Conservation (phyloP, 2,888 invertebrate species). For the Ametastegia equiseti region DNA sequence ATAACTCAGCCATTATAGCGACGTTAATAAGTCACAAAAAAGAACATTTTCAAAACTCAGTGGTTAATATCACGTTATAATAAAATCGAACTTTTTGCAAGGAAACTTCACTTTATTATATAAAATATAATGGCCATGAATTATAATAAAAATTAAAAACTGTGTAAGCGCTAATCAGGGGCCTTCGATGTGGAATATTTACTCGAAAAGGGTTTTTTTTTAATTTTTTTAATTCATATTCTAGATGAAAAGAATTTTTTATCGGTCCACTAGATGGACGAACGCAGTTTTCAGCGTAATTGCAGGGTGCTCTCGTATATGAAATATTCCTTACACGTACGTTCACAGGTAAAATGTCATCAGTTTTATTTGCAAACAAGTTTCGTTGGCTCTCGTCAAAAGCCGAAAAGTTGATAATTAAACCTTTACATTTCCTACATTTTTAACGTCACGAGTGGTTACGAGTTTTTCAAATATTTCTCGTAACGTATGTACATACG, state of each 20-base stretch:
- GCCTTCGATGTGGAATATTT: background rate
- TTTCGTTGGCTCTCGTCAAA: slow-evolving; percentile 17
- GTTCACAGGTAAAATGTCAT: slow-evolving; percentile 36
- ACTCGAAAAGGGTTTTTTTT: background rate
- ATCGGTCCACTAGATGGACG: background rate
- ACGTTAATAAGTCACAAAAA: background rate
- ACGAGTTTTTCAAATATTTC: slow-evolving; percentile 22
- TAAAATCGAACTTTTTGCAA: too few relatives aligned
- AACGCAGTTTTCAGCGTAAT: slow-evolving; percentile 10
- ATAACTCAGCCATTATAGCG: background rate
- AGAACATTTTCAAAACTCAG: too few relatives aligned
- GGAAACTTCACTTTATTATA: too few relatives aligned
- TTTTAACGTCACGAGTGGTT: background rate
- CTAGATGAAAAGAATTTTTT: background rate
- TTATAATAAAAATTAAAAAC: background rate
- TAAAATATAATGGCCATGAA: background rate
- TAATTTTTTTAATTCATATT: background rate
- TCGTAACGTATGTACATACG: too few relatives aligned
- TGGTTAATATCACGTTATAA: too few relatives aligned
- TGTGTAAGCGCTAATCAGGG: background rate
- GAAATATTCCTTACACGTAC: slow-evolving; percentile 34
- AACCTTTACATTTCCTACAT: slow-evolving; percentile 4
- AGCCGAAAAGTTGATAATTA: slow-evolving; percentile 20
- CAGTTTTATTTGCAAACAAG: background rate
- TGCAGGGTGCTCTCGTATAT: slow-evolving; percentile 16